Conservation (phyloP, 2,797 vertebrate species). For the Channallabes apus region DNA sequence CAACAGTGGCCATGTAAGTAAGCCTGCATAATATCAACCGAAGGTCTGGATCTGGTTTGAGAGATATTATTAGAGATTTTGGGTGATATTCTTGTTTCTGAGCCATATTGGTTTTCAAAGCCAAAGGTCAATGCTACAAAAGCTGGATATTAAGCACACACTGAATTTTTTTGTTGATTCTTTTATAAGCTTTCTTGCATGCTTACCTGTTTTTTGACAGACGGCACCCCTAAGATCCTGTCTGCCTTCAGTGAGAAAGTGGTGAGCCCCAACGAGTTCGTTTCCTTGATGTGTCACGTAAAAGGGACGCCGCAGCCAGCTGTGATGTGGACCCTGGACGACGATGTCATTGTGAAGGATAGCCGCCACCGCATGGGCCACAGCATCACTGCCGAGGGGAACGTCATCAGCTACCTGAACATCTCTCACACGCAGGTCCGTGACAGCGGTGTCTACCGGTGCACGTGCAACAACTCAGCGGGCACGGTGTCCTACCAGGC, state of each 20-base stretch:
- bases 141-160: background rate
- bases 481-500: conserved; percentile 99
- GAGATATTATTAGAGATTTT: background rate
- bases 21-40: background rate
- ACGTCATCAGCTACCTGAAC: conserved; percentile 96
- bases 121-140: background rate
- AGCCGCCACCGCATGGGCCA: conserved; percentile 91
- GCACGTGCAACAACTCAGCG: conserved; percentile 97
- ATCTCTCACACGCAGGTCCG: conserved; percentile 95
- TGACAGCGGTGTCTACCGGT: conserved; percentile 96
- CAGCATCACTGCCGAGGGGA: conserved; percentile 91
- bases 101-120: background rate
- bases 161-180: background rate
- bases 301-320: conserved; percentile 94
- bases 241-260: conserved; percentile 98
- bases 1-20: background rate
- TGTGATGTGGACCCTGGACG: conserved; percentile 93
- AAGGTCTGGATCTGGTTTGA: background rate
- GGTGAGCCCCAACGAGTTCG: conserved; percentile 90
- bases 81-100: background rate
- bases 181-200: background rate
- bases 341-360: conserved; percentile 92
- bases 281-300: conserved; percentile 94
- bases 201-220: conserved; percentile 66
- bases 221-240: conserved; percentile 97